Evolutionary conservation across 2,113 vertebrate genomes (phyloP), one percentile per base, ranked within the genome.

Genomic region (Passer domesticus): DNA sequence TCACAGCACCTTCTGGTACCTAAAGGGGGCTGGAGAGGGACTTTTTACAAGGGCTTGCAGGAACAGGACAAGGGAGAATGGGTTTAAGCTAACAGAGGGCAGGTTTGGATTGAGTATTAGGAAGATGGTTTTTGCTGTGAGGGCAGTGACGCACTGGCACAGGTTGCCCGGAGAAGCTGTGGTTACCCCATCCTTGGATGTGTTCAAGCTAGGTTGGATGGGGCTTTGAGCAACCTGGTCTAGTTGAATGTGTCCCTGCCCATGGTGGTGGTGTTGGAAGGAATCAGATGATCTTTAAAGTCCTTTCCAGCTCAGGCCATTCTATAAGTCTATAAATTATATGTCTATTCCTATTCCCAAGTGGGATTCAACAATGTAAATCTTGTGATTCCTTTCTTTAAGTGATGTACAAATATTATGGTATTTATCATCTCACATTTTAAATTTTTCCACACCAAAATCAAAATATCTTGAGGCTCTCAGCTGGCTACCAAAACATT

Each of bases 371-470:
- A 43, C 30, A 58, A 2, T 6, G 12, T 7, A 62, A 74, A 23
- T 37, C 47, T 55, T 88, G 23, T 49, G 22, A 69, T 44, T 73
- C 30, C 16, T 35, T 58, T 85, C 50, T 66, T 67, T 35, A 83
- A 58, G 24, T 11, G 27, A 55, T 3, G 6, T 28, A 75, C 18
- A 59, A 63, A 35, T 5, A 4, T 52, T 53, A 56, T 0, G 0
- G 15, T 49, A 50, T 41, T 77, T 74, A 66, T 53, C 15, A 64
- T 11, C 46, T 58, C 31, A 15, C 10, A 41, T 58, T 90, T 73
- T 46, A 53, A 62, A 33, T 27, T 73, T 90, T 73, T 76, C 49
- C 18, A 39, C 11, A 23, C 4, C 9, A 59, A 52, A 75, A 55
- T 28, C 25, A 68, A 43, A 58, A 23, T 6, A 37, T 21, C 37